Evolutionary conservation across 2,888 invertebrate genomes (phyloP).

Genomic region (Quadroppia sp.): DNA sequence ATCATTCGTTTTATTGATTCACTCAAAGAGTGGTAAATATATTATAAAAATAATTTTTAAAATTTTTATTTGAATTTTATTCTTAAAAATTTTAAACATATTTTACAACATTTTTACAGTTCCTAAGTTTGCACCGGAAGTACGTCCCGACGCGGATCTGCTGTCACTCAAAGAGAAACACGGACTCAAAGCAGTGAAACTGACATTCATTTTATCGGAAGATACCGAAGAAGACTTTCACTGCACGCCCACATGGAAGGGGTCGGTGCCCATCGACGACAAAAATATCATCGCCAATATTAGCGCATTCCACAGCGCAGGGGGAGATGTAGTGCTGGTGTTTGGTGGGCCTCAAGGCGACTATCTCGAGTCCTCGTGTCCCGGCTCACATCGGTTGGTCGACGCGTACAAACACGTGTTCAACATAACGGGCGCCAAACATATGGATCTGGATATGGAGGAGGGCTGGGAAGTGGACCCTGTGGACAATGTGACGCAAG

Average conservation of each 20-base stretch:
- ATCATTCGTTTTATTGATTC: too few species aligned
- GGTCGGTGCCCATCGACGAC: neutral
- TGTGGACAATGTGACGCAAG: slow-evolving; percentile 10
- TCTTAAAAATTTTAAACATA: too few species aligned
- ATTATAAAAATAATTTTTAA: too few species aligned
- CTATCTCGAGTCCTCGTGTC: slow-evolving; percentile 32
- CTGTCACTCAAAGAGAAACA: neutral
- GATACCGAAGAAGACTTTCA: too few species aligned
- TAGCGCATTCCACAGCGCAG: slow-evolving; percentile 18
- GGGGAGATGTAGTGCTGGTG: slow-evolving; percentile 35
- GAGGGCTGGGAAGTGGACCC: neutral
- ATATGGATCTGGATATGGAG: slow-evolving; percentile 43
- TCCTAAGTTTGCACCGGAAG: neutral
- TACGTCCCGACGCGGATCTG: neutral
- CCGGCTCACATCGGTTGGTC: neutral
- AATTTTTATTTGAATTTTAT: too few species aligned
- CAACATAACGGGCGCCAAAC: neutral
- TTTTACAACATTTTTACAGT: neutral
- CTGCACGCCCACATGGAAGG: slow-evolving; percentile 37
- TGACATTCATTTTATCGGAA: slow-evolving; percentile 33
- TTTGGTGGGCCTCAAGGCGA: slow-evolving; percentile 35
- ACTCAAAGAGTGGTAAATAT: too few species aligned
- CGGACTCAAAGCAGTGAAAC: slow-evolving; percentile 28
- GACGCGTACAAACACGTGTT: slow-evolving; percentile 33
- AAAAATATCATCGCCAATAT: neutral